Evolutionary conservation across 92 coral and sea anemone species (phyloP), one percentile per base, ranked within the genome.

Genomic region (Zoanthus sansibaricus): DNA sequence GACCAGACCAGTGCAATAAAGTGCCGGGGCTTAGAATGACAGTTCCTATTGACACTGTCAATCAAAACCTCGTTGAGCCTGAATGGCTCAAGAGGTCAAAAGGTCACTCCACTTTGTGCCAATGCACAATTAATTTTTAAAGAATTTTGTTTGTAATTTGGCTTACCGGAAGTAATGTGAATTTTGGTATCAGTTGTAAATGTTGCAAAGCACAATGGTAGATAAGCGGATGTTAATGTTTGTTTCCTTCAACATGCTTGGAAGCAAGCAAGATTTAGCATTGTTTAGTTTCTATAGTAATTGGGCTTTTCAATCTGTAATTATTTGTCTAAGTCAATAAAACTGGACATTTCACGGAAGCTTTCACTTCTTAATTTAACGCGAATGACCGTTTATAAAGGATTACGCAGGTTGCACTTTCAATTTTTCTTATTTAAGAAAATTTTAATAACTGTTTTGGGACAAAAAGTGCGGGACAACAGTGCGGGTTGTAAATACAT

Each of bases 401-500:
- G 5, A 5, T 48, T 48, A 48, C 52, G 52, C 1, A 48, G 52
- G 52, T 48, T 48, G 0, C 52, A 48, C 52, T 48, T 48, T 0
- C 52, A 0, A 0, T 48, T 48, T 48, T 48, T 48, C 1, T 48
- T 48, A 48, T 9, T 48, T 48, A 48, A 48, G 52, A 48, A 48
- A 48, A 67, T 67, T 67, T 67, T 9, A 67, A 67, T 67, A 0
- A 67, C 72, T 67, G 17, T 67, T 16, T 67, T 9, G 49, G 30
- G 75, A 71, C 49, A 71, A 71, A 71, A 71, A 71, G 75, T 71
- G 75, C 75, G 7, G 75, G 75, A 71, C 48, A 71, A 71, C 75
- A 71, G 75, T 71, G 75, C 48, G 48, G 75, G 75, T 71, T 71
- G 75, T 71, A 71, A 67, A 67, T 67, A 67, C 72, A 67, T 67